A percentile compares a stretch with the other conserved stretches of the same genome.
These are phyloP conservation scores for Diacarnus erythraeanus DNA, from an alignment of 37 sponge, comb jelly and placozoan genomes.

Conservation along the genomic window DNA sequence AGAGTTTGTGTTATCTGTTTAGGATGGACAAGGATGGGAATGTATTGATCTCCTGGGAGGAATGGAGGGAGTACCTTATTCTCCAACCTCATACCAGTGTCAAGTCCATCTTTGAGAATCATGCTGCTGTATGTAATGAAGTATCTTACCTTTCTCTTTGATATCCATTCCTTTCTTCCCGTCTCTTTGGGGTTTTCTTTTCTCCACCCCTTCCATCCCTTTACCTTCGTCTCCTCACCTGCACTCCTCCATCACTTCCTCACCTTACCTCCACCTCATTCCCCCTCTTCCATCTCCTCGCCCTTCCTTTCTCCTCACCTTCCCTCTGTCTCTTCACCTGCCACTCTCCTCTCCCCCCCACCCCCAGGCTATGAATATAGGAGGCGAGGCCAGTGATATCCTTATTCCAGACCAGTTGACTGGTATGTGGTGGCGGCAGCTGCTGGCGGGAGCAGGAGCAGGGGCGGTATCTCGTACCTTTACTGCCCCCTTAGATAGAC, in stretches of 20 bases:
- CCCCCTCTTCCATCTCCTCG: neutral
- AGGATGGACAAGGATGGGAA: slow-evolving; percentile 93
- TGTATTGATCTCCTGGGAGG: slow-evolving; percentile 84
- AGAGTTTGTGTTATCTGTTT: slow-evolving; percentile 1
- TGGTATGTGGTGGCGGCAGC: slow-evolving; percentile 94
- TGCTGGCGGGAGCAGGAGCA: slow-evolving; percentile 91
- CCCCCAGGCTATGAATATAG: slow-evolving; percentile 57
- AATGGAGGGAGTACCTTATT: slow-evolving; percentile 90
- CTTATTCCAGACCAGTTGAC: slow-evolving; percentile 52
- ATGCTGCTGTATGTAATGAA: slow-evolving; percentile 59
- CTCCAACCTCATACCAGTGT: slow-evolving; percentile 82
- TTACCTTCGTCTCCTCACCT: neutral
- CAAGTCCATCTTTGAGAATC: slow-evolving; percentile 72
- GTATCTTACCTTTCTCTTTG: neutral
- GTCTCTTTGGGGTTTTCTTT: neutral
- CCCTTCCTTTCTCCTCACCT: neutral
- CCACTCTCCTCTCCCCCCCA: neutral
- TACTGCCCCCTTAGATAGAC: slow-evolving; percentile 95
- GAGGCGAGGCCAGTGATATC: slow-evolving; percentile 58
- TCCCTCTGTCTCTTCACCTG: neutral
- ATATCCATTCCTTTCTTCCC: neutral
- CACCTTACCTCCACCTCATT: neutral
- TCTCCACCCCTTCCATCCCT: neutral
- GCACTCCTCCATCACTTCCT: neutral
- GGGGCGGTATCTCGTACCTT: slow-evolving; percentile 92